These are phyloP conservation scores for Squalus acanthias DNA, from an alignment of 2,797 vertebrate genomes.

Conservation along the genomic window DNA sequence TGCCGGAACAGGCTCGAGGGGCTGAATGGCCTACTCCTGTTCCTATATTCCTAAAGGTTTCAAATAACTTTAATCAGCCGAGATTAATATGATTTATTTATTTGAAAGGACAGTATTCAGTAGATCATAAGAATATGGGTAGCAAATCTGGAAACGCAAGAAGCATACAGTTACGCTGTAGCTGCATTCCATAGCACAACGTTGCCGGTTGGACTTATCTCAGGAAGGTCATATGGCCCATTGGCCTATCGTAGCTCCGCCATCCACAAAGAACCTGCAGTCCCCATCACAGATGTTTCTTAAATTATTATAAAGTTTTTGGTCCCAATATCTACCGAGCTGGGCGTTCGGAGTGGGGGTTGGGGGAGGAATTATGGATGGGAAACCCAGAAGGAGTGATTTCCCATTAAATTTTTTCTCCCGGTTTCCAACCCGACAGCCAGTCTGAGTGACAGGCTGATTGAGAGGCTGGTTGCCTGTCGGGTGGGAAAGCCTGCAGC, in stretches of 20 bases:
- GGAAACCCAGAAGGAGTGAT: not conserved
- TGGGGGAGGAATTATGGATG: not conserved
- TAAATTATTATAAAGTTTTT: not conserved
- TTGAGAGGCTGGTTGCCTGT: no score
- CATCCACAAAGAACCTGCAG: not conserved
- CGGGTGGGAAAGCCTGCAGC: not conserved
- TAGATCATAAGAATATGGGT: not conserved
- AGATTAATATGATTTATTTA: not conserved
- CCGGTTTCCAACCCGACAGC: not conserved
- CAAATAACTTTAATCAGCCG: not conserved
- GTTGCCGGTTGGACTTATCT: not conserved
- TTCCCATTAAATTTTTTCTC: not conserved
- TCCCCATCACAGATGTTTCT: not conserved
- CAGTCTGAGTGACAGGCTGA: no score
- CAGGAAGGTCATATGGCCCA: not conserved
- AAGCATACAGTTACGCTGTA: not conserved
- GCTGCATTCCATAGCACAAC: not conserved
- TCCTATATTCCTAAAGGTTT: not conserved
- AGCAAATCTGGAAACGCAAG: not conserved
- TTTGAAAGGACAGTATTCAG: not conserved
- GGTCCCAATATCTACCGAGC: not conserved
- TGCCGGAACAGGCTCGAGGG: not conserved
- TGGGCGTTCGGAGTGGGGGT: not conserved
- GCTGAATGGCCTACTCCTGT: not conserved
- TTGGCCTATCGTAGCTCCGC: not conserved